phyloP scores from a whole-genome alignment of 2,797 vertebrate species.

The Coregonus sp. region DNA sequence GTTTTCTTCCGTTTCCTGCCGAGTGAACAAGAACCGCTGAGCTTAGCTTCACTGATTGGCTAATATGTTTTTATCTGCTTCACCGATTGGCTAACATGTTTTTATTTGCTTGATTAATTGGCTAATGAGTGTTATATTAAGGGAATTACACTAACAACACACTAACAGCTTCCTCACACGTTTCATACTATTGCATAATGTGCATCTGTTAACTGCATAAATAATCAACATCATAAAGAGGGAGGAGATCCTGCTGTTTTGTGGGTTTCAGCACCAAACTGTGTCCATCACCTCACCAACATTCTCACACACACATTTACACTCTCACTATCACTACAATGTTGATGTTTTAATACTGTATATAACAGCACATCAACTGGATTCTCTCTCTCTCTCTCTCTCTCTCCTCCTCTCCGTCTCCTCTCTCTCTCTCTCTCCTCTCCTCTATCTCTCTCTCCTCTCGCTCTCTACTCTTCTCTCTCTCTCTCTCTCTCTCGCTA shows the following conservation, averaged over 20 bases:
- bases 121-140: not conserved
- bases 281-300: not conserved
- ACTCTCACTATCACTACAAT: not conserved
- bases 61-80: not conserved
- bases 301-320: not conserved
- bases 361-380: not conserved
- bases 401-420: no score
- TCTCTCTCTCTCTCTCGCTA: conserved; percentile 31
- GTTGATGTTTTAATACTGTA: not conserved
- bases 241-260: not conserved
- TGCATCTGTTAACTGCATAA: not conserved
- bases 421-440: conserved; percentile 38
- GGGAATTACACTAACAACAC: not conserved
- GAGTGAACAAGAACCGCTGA: not conserved
- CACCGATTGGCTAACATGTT: not conserved
- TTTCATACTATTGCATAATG: not conserved
- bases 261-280: not conserved
- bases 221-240: not conserved
- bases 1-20: not conserved
- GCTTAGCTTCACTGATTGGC: not conserved
- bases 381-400: conserved; percentile 43
- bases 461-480: conserved; percentile 46
- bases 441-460: conserved; percentile 30
- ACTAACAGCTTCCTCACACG: not conserved
- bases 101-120: not conserved